A percentile compares a stretch with the other conserved stretches of the same genome.
Evolutionary conservation across 2,113 vertebrate species (phyloP).

Genomic region (Entosphenus tridentatus): DNA sequence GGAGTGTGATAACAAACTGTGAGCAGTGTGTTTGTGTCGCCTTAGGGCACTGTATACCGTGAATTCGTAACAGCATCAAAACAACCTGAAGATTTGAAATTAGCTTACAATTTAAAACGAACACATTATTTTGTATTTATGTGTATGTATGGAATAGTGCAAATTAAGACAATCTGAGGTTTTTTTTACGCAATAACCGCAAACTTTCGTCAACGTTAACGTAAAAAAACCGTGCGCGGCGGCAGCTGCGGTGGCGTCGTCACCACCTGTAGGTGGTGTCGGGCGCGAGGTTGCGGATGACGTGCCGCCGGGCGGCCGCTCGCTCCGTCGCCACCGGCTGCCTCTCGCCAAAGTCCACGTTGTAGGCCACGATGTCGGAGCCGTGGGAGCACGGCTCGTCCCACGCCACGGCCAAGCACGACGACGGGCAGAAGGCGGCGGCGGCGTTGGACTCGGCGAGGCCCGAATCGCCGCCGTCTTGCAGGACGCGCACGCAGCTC

Average conservation of each 20-base stretch:
- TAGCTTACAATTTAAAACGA: neutral
- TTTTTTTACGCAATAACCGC: neutral
- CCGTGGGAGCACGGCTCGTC: constrained; percentile 65
- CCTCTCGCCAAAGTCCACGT: constrained; percentile 73
- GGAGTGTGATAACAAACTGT: too few species aligned
- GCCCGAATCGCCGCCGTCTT: neutral
- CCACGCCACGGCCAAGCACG: constrained; percentile 68
- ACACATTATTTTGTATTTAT: neutral
- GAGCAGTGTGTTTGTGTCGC: too few species aligned
- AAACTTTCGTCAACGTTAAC: neutral
- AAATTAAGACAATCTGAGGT: neutral
- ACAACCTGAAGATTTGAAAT: too few species aligned
- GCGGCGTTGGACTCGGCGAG: constrained; percentile 17
- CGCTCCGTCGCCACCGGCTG: constrained; percentile 51
- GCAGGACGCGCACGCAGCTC: constrained; percentile 42
- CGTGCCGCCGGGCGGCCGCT: constrained; percentile 10
- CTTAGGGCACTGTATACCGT: too few species aligned
- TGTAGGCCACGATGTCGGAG: constrained; percentile 67
- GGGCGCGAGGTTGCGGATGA: constrained; percentile 12
- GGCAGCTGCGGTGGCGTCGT: neutral
- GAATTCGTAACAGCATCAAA: too few species aligned
- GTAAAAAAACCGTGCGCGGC: too few species aligned
- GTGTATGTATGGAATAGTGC: neutral
- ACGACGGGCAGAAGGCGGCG: constrained; percentile 49
- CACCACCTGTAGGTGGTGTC: constrained; percentile 35